These are phyloP conservation scores for Acrocephalus scirpaceus DNA, from an alignment of 2,797 vertebrate species.

Conservation along the genomic window DNA sequence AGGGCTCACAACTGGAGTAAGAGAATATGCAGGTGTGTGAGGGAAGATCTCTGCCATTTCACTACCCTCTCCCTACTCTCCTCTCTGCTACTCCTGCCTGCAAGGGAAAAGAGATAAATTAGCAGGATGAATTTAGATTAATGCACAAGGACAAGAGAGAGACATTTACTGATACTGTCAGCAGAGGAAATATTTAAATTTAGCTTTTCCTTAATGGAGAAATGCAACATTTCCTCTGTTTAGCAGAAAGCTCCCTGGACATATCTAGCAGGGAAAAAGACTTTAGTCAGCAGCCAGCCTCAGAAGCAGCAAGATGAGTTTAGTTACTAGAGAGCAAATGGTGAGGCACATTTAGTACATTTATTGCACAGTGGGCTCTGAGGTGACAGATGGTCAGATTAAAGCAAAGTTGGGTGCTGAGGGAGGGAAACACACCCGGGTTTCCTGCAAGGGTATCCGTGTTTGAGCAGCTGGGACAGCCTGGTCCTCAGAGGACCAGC, in stretches of 20 bases:
- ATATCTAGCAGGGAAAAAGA: neutral
- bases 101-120: neutral
- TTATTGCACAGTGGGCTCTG: neutral
- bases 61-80: neutral
- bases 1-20: neutral
- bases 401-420: neutral
- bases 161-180: conserved; percentile 3
- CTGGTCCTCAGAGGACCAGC: neutral
- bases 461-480: neutral
- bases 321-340: conserved; percentile 6
- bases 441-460: neutral
- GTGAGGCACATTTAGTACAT: conserved; percentile 14
- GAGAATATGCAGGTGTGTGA: neutral
- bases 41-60: neutral
- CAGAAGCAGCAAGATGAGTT: neutral
- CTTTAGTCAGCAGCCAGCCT: conserved; percentile 29
- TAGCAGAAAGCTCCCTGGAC: conserved; percentile 34
- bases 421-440: neutral
- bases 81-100: neutral
- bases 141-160: conserved; percentile 18
- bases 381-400: conserved; percentile 26
- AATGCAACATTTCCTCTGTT: conserved; percentile 22
- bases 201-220: conserved; percentile 36
- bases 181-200: conserved; percentile 44
- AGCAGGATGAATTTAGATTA: conserved; percentile 23